Evolutionary conservation across 2,113 vertebrate species (phyloP).

Genomic region (Empidonax traillii): DNA sequence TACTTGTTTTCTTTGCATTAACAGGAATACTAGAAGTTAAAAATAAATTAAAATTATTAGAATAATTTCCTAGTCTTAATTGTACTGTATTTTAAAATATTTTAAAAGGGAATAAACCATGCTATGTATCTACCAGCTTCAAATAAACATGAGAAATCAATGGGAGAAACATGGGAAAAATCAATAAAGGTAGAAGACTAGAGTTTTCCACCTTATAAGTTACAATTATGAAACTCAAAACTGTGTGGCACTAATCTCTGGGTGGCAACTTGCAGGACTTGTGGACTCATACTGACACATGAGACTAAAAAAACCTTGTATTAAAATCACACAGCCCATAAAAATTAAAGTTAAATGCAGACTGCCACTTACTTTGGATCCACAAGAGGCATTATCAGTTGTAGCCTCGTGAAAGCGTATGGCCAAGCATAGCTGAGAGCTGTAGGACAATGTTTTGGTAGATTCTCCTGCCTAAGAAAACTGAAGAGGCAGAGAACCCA

Average conservation of each 20-base stretch:
- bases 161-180: neutral
- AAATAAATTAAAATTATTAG: neutral
- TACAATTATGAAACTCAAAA: neutral
- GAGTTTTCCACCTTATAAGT: neutral
- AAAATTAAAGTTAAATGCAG: neutral
- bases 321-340: neutral
- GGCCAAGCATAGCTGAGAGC: slow-evolving; percentile 99
- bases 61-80: neutral
- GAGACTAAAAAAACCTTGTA: neutral
- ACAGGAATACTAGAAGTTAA: slow-evolving; percentile 87
- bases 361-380: slow-evolving; percentile 89
- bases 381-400: slow-evolving; percentile 92
- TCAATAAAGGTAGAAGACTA: neutral
- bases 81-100: neutral
- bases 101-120: neutral
- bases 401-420: slow-evolving; percentile 91
- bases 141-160: neutral
- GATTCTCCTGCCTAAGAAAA: slow-evolving; percentile 93
- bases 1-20: slow-evolving; percentile 96
- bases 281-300: neutral
- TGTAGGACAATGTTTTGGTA: slow-evolving; percentile 94
- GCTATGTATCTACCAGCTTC: neutral
- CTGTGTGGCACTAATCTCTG: neutral
- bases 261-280: neutral
- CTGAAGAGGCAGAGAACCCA: slow-evolving; percentile 98